These are phyloP conservation scores for Chloroceryle inda DNA, from an alignment of 2,797 vertebrate species.

Conservation along the genomic window DNA sequence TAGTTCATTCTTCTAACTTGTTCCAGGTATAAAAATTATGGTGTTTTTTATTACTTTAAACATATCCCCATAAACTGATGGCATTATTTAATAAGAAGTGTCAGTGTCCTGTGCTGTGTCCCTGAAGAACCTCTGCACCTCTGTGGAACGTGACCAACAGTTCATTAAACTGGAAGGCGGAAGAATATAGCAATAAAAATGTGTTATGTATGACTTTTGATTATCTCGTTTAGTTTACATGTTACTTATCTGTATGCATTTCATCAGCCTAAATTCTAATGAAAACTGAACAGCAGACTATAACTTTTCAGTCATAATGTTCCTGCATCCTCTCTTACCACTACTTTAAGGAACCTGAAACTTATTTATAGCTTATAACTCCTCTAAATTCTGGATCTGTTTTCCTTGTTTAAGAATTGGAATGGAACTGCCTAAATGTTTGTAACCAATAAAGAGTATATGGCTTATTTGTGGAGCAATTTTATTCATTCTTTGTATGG, in stretches of 20 bases:
- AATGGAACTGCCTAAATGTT: constrained; percentile 25
- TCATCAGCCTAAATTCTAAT: neutral
- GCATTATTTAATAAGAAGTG: neutral
- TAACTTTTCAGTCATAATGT: neutral
- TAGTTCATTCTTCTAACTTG: neutral
- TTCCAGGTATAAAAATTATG: constrained; percentile 26
- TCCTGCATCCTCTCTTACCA: neutral
- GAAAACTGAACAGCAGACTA: neutral
- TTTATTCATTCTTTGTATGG: constrained; percentile 35
- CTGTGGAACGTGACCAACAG: neutral
- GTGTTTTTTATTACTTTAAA: neutral
- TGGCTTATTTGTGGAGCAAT: constrained; percentile 16
- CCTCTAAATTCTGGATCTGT: neutral
- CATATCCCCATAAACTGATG: neutral
- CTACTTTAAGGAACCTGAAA: neutral
- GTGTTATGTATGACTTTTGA: neutral
- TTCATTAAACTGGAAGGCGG: neutral
- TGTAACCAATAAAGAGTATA: neutral
- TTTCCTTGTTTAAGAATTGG: constrained; percentile 23
- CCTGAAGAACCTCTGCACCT: neutral
- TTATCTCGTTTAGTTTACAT: neutral
- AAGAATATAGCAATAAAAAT: neutral
- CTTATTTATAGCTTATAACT: neutral
- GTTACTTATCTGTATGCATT: neutral
- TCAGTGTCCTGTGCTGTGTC: neutral